A percentile compares a stretch with the other conserved stretches of the same genome.
Conservation (phyloP, 2,888 invertebrate genomes). For the Agrotis exclamationis region DNA sequence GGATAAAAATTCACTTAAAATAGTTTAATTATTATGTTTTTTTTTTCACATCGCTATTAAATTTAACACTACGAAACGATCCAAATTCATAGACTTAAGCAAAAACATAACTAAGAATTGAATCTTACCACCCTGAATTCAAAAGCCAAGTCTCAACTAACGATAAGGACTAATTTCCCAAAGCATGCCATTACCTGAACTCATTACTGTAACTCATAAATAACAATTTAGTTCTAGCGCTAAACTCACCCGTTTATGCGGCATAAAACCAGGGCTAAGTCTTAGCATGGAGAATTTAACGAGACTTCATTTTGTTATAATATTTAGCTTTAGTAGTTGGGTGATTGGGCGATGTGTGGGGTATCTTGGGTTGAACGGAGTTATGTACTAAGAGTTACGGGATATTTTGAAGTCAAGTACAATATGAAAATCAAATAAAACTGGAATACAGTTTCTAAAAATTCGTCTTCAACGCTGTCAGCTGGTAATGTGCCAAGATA, state of each 20-base stretch:
- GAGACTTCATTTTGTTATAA: conserved; percentile 49
- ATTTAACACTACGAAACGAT: too few relatives aligned
- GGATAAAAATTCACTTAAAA: too few relatives aligned
- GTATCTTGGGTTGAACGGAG: conserved; percentile 9
- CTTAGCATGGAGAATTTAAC: conserved; percentile 52
- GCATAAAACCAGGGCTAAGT: conserved; percentile 53
- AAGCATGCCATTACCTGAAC: conserved; percentile 37
- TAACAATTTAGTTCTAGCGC: conserved; percentile 54
- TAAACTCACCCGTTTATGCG: conserved; percentile 49
- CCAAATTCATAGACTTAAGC: background rate
- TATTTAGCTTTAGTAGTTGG: conserved; percentile 24
- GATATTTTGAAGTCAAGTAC: too few relatives aligned
- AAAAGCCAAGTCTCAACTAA: conserved; percentile 7
- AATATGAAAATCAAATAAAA: too few relatives aligned
- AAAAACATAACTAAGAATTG: background rate
- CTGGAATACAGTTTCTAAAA: too few relatives aligned
- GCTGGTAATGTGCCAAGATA: too few relatives aligned
- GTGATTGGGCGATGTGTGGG: conserved; percentile 43
- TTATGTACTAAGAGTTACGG: background rate
- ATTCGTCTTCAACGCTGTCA: too few relatives aligned
- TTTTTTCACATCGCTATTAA: too few relatives aligned
- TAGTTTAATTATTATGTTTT: too few relatives aligned
- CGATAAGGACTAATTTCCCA: conserved; percentile 37
- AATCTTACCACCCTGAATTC: conserved; percentile 15
- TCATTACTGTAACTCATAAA: conserved; percentile 60